Percentiles rank a stretch among this genome's conserved stretches.
These are phyloP conservation scores for Edolisoma coerulescens DNA, from an alignment of 2,113 vertebrate species.

Conservation along the genomic window DNA sequence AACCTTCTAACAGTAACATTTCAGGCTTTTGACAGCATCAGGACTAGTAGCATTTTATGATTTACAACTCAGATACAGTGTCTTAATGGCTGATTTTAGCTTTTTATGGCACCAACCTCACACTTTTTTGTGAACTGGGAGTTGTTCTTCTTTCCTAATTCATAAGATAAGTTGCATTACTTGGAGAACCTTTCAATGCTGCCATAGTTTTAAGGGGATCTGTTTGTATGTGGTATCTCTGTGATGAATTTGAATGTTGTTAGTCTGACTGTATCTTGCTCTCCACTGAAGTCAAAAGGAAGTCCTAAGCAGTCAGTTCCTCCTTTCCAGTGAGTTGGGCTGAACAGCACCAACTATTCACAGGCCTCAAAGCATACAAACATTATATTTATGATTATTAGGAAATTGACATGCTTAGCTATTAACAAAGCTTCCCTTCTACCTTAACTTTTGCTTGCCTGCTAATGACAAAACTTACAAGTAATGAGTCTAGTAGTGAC, in stretches of 20 bases:
- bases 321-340: background rate
- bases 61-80: background rate
- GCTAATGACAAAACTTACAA: background rate
- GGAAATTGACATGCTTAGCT: background rate
- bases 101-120: background rate
- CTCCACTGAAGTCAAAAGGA: background rate
- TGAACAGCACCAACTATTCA: background rate
- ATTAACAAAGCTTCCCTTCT: background rate
- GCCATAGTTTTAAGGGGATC: background rate
- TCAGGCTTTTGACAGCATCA: background rate
- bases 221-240: background rate
- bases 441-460: background rate
- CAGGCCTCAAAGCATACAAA: background rate
- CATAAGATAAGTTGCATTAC: background rate
- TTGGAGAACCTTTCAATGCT: background rate
- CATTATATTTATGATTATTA: background rate
- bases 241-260: background rate
- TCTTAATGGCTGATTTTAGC: background rate
- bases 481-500: background rate
- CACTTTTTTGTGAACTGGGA: background rate
- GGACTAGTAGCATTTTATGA: background rate
- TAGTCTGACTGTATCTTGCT: background rate
- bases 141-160: background rate
- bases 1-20: background rate
- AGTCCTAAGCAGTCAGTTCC: background rate